Conservation (phyloP, 2,888 invertebrate species). For the Drosophila hawaiiensis region DNA sequence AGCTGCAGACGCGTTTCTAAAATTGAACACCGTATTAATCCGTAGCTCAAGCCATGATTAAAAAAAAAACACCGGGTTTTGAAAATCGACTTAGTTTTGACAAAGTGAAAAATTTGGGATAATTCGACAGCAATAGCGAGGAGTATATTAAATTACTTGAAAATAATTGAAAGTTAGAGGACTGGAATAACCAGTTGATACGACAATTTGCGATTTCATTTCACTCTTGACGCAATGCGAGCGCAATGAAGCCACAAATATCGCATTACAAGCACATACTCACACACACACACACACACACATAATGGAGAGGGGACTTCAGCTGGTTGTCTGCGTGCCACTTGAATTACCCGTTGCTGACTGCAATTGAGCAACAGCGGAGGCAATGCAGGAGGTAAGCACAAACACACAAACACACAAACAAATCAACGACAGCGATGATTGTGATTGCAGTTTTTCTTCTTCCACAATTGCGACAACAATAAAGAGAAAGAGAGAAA, state of each 20-base stretch:
- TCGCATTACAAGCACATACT: slow-evolving; percentile 62
- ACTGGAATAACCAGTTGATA: slow-evolving; percentile 68
- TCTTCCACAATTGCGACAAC: slow-evolving; percentile 26
- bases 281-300: slow-evolving; percentile 5
- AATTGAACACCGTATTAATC: not conserved
- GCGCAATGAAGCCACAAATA: slow-evolving; percentile 76
- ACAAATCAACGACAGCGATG: slow-evolving; percentile 57
- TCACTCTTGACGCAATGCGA: slow-evolving; percentile 44
- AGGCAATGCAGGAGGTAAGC: slow-evolving; percentile 30
- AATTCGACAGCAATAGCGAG: slow-evolving; percentile 43
- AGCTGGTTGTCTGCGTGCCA: slow-evolving; percentile 28
- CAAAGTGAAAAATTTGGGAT: slow-evolving; percentile 2
- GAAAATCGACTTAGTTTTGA: not conserved
- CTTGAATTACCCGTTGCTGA: slow-evolving; percentile 57
- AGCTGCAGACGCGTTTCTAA: not conserved
- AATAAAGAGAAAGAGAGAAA: not conserved
- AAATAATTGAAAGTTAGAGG: slow-evolving; percentile 61
- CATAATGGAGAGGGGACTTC: not conserved
- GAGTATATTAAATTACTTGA: slow-evolving; percentile 44
- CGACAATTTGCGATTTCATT: slow-evolving; percentile 53
- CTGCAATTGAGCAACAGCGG: slow-evolving; percentile 54
- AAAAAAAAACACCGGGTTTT: too few relatives aligned
- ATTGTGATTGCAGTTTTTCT: slow-evolving; percentile 56
- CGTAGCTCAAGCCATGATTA: not conserved
- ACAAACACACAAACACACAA: slow-evolving; percentile 18